Base-by-base conservation (phyloP, 2,113 vertebrate species). In the Oreochromis niloticus region DNA sequence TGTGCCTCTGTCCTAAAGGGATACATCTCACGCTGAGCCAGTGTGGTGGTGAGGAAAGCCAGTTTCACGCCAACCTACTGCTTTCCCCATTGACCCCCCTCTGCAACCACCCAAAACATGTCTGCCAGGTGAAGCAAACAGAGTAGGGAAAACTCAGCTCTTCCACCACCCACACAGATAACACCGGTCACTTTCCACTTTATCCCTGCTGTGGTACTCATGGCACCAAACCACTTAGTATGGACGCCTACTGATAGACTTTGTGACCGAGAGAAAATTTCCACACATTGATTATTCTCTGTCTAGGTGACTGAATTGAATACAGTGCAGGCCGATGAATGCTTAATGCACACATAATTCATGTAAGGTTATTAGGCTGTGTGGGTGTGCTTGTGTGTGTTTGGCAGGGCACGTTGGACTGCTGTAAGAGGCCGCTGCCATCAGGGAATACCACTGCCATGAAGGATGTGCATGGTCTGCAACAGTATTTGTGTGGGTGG, bases 181-280 rank as follows among this genome's bases (percentile, higher is more conserved):
- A 89, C 79, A 36, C 87, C 2, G 9, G 79, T 50, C n/a, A 84
- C 88, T 90, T 61, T 89, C 56, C 81, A 78, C 80, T 88, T 91
- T 73, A 82, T 89, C 71, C 55, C 83, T 24, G 75, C 86, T 61
- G 55, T 17, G 36, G 27, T 34, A 54, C 63, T 80, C 83, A 41
- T 9, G 4, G 63, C 68, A 79, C 11, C 41, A 36, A 85, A 75
- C 91, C 90, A 85, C 57, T 95, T 88, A 91, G 82, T 90, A 90
- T 87, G 89, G 88, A 91, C 85, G 61, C 92, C 92, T 84, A 93
- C 93, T n/a, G 80, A 16, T 75, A 46, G 82, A 90, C 85, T 82
- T 75, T 87, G 68, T 54, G 86, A 82, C 89, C 59, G 78, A 90
- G 82, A 66, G 83, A 81, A 87, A 87, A 92, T 81, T 88, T 87